These are phyloP conservation scores for Pseudolaguvia tuberculata DNA, from an alignment of 2,113 vertebrate genomes.

Conservation along the genomic window DNA sequence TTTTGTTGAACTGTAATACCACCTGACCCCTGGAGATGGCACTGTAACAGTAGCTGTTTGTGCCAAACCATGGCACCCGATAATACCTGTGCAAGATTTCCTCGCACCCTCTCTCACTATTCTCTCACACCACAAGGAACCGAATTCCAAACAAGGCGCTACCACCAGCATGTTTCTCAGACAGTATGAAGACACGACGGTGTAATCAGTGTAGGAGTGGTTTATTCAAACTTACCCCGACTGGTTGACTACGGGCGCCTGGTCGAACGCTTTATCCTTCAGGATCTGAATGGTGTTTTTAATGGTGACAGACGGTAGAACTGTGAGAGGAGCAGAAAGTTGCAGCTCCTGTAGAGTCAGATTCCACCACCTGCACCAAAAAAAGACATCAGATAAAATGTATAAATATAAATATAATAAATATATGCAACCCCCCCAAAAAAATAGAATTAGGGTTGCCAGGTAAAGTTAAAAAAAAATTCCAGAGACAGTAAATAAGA, in stretches of 20 bases:
- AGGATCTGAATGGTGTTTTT: constrained; percentile 78
- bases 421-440: no score
- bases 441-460: neutral
- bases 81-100: no score
- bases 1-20: no score
- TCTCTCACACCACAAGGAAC: no score
- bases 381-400: neutral
- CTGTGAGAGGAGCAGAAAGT: constrained; percentile 73
- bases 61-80: no score
- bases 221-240: constrained; percentile 68
- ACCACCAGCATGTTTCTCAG: neutral
- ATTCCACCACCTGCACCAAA: constrained; percentile 81
- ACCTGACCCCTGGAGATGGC: no score
- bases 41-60: no score
- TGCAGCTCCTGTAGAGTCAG: constrained; percentile 70
- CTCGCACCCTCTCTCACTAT: no score
- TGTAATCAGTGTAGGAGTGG: neutral
- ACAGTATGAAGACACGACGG: no score
- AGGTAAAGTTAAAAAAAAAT: neutral
- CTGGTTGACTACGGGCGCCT: constrained; percentile 79
- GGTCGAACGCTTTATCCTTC: constrained; percentile 80
- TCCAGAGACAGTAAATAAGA: neutral
- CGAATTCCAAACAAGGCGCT: neutral
- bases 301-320: constrained; percentile 75
- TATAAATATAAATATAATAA: neutral